Conservation (phyloP, 2,113 vertebrate species). For the Hippolais icterina region DNA sequence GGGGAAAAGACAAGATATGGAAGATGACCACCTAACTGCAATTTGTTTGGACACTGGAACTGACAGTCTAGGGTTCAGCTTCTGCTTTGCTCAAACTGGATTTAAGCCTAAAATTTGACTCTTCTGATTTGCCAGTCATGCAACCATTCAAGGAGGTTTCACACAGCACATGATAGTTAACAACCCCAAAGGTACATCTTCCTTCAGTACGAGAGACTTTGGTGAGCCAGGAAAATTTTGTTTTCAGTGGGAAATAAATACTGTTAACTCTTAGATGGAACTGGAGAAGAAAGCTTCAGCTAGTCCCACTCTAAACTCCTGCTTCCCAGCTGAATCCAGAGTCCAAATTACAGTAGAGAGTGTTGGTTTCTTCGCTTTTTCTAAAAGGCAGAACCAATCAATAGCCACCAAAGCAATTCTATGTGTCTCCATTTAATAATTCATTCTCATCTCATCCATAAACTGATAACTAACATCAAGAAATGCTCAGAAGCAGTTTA, state of each 20-base stretch:
- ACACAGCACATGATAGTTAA: not conserved
- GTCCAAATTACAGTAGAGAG: accelerated
- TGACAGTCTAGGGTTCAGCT: not conserved
- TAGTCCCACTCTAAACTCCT: not conserved
- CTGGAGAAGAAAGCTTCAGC: not conserved
- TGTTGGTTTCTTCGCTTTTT: not conserved
- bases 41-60: not conserved
- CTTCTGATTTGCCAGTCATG: not conserved
- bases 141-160: not conserved
- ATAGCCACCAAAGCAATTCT: not conserved
- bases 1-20: not conserved
- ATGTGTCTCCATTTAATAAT: not conserved
- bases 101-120: not conserved
- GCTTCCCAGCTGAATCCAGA: not conserved
- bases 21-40: not conserved
- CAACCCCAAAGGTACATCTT: not conserved
- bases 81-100: not conserved
- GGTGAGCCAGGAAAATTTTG: not conserved
- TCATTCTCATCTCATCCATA: not conserved
- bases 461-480: not conserved
- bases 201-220: not conserved
- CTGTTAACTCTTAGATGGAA: not conserved
- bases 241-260: not conserved
- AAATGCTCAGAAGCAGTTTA: not conserved
- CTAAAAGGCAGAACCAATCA: not conserved